These are phyloP conservation scores for Leptoteleia sp. DNA, from an alignment of 1,140 invertebrate genomes.

Conservation along the genomic window DNA sequence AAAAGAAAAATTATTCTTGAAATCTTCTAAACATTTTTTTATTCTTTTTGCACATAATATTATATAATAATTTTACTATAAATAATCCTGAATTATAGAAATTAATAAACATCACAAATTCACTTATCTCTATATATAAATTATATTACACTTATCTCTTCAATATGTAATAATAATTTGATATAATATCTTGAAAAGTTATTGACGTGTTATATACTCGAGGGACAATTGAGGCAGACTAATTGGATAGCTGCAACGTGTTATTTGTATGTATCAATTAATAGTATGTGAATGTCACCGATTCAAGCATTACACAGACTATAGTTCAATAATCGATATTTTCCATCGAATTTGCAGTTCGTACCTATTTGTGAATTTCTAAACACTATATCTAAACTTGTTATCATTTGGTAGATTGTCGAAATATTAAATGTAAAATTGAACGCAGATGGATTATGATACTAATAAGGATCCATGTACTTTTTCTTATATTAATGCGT, in stretches of 20 bases:
- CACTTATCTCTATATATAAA: too few relatives aligned
- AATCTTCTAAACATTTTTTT: too few relatives aligned
- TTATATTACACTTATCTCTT: too few relatives aligned
- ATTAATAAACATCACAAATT: too few relatives aligned
- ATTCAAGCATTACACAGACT: conserved; percentile 28
- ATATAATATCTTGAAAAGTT: conserved; percentile 13
- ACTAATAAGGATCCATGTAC: conserved; percentile 4
- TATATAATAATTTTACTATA: too few relatives aligned
- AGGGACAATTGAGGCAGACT: conserved; percentile 22
- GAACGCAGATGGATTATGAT: not conserved
- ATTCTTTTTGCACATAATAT: too few relatives aligned
- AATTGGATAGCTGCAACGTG: conserved; percentile 37
- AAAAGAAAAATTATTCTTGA: too few relatives aligned
- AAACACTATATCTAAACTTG: conserved; percentile 37
- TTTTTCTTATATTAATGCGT: not conserved
- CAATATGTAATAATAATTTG: too few relatives aligned
- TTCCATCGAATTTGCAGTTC: conserved; percentile 22
- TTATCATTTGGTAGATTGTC: conserved; percentile 21
- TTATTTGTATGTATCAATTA: conserved; percentile 58
- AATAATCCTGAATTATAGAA: too few relatives aligned
- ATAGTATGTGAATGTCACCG: conserved; percentile 41
- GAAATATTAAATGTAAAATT: conserved; percentile 25
- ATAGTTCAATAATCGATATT: conserved; percentile 44
- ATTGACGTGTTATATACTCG: conserved; percentile 23
- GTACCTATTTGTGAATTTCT: conserved; percentile 40